Evolutionary conservation across 1,140 invertebrate genomes (phyloP).

Genomic region (Agrilus planipennis): DNA sequence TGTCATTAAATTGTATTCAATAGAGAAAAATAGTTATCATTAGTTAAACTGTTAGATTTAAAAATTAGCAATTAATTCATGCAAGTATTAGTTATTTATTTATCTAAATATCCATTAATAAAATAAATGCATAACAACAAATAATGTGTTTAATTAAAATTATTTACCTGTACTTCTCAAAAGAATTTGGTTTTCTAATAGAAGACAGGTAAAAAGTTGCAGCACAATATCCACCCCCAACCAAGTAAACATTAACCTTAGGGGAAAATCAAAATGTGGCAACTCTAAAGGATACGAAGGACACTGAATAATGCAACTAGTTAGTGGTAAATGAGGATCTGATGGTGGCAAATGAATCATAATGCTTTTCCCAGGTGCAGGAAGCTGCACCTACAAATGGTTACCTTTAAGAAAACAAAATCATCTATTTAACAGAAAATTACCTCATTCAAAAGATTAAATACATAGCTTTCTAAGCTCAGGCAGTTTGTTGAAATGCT

Average conservation of each 20-base stretch:
- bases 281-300: constrained; percentile 65
- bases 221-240: constrained; percentile 84
- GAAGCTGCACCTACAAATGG: constrained; percentile 73
- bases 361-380: constrained; percentile 73
- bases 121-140: neutral
- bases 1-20: neutral
- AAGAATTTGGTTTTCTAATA: constrained; percentile 94
- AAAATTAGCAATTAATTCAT: neutral
- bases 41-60: neutral
- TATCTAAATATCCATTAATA: neutral
- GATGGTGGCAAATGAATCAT: constrained; percentile 66
- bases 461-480: constrained; percentile 86
- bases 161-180: constrained; percentile 74
- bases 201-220: constrained; percentile 87
- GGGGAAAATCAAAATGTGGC: constrained; percentile 86
- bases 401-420: neutral
- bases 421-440: constrained; percentile 23
- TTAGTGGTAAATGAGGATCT: constrained; percentile 55
- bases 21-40: no score
- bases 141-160: neutral
- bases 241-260: constrained; percentile 76
- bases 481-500: constrained; percentile 56
- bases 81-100: neutral
- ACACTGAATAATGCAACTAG: constrained; percentile 57
- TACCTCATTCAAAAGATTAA: constrained; percentile 91